Conservation (phyloP, 92 coral and sea anemone genomes). For the Parazoanthus darwini region DNA sequence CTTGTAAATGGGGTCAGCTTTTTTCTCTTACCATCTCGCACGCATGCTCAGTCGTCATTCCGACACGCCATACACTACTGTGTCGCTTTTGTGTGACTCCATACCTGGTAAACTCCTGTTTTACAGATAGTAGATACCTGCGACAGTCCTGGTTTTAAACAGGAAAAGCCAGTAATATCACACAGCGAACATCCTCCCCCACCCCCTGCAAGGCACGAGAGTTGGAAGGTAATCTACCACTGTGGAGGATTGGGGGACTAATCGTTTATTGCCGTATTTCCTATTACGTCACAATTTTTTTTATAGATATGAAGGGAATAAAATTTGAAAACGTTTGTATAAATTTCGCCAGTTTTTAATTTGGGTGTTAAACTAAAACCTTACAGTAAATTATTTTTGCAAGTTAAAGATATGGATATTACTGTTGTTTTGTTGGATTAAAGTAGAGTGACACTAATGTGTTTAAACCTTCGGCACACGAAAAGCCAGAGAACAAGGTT, state of each 20-base stretch:
- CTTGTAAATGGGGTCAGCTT: no score
- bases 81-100: neutral
- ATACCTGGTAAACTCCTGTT: conserved; percentile 5
- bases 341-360: no score
- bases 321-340: neutral
- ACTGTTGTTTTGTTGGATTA: neutral
- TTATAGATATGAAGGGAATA: neutral
- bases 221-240: conserved; percentile 35
- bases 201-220: conserved; percentile 39
- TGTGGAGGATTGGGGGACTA: neutral
- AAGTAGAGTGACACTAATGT: neutral
- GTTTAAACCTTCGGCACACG: neutral
- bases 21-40: no score
- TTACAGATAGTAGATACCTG: conserved; percentile 30
- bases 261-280: neutral
- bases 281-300: neutral
- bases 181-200: conserved; percentile 30
- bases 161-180: conserved; percentile 17
- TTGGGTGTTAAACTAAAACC: no score
- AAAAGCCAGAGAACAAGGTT: no score
- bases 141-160: conserved; percentile 8
- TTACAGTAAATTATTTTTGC: neutral
- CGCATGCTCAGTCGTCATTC: no score
- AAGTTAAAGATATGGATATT: no score
- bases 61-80: neutral